Conservation (phyloP, 1,140 invertebrate genomes). For the Campoletis sonorensis region DNA sequence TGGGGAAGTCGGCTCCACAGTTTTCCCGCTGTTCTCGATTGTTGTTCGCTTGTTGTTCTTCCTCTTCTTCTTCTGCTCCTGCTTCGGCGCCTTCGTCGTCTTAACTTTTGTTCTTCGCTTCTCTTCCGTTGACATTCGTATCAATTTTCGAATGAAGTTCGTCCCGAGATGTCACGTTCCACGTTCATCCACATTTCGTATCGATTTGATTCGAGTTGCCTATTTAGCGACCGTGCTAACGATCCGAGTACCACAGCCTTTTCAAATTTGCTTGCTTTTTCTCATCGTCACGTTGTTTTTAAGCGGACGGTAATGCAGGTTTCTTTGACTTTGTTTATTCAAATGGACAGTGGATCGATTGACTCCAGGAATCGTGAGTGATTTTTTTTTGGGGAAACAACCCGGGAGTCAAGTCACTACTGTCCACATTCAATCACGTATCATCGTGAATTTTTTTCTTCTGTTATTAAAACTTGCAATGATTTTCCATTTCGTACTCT, state of each 20-base stretch:
- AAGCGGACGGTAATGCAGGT: neutral
- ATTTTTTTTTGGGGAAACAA: constrained; percentile 30
- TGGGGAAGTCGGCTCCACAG: neutral
- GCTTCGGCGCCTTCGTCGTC: neutral
- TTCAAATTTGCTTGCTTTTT: neutral
- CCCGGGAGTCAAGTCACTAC: constrained; percentile 1
- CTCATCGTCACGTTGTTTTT: neutral
- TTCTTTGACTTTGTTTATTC: neutral
- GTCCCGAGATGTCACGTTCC: too few species aligned
- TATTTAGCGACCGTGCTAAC: neutral
- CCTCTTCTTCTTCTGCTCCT: neutral
- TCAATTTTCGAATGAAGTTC: neutral
- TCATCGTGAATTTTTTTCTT: neutral
- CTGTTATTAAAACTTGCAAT: neutral
- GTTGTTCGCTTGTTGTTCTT: neutral
- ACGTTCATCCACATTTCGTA: neutral
- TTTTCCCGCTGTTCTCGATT: neutral
- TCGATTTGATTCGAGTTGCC: neutral
- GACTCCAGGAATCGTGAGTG: neutral
- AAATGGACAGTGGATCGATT: constrained; percentile 21
- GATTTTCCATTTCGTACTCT: constrained; percentile 22
- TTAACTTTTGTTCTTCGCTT: neutral
- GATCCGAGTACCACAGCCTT: too few species aligned
- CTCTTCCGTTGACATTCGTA: neutral
- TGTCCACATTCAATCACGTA: neutral